Base-by-base conservation (phyloP, 1,140 invertebrate species). In the Sminthurinus signatus region DNA sequence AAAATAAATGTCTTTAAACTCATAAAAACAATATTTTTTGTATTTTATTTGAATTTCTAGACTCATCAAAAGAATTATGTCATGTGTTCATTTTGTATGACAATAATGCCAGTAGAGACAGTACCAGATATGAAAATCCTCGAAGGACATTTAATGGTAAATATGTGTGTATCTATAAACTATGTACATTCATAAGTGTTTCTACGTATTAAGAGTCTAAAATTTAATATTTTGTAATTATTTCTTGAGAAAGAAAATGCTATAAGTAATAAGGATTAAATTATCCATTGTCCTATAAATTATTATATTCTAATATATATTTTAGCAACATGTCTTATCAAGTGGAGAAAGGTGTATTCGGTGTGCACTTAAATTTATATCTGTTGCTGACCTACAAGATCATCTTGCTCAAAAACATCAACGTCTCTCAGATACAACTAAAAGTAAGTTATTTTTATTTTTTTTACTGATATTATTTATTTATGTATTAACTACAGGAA, bases 121-220 rank as follows among this genome's bases (percentile, higher is more conserved):
- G 23, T 52, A 52, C 15, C 23, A 2, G 50, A 52, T 52, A 52
- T 52, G 50, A 52, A 52, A n/a, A 12, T 17, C 10, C 27, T 52
- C 8, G 50, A 52, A 21, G 10, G 21, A 23, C 50, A 52, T 52
- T 21, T 52, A 14, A 52, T 52, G 50, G 50, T 52, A 28, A 31
- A 23, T 48, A 48, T n/a, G n/a, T n/a, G n/a, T n/a, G n/a, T n/a
- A n/a, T n/a, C n/a, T n/a, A n/a, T n/a, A n/a, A n/a, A n/a, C n/a
- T n/a, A n/a, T n/a, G n/a, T n/a, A n/a, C n/a, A n/a, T n/a, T n/a
- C n/a, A n/a, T n/a, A n/a, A 19, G 17, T 48, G 4, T 8, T 48
- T n/a, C 17, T 5, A 48, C 17, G 44, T 19, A 48, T 48, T 48
- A 5, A 48, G n/a, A n/a, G n/a, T n/a, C n/a, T n/a, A n/a, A n/a